Base-by-base conservation (phyloP, 2,797 vertebrate species). In the Myotis vivesi region DNA sequence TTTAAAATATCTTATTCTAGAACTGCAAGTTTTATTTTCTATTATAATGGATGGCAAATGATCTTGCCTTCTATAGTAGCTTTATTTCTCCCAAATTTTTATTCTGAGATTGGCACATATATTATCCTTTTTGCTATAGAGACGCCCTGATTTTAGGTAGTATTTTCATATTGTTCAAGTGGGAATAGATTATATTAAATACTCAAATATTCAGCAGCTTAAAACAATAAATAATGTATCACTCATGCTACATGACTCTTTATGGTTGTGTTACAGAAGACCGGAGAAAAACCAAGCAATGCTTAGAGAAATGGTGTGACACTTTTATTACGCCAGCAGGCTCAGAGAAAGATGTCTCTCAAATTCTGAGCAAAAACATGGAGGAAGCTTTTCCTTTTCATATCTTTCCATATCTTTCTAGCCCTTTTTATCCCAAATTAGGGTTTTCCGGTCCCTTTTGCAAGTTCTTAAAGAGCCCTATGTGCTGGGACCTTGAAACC, bases 231-330 rank as follows among this genome's bases (percentile, higher is more conserved):
- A 19, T 33, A 66, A 66, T 83, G 20, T 73, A 33, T 44, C 28
- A 17, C 0, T 76, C 11, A n/a, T 81, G 3, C 5, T 53, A 19
- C 8, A 11, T 25, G 6, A 9, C 0, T 8, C 2, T 23, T 19
- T 22, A 22, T n/a, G 2, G 4, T 36, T 44, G 44, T 44, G 44
- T 44, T 44, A 44, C 44, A 44, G 10, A 44, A 44, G 10, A 44
- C 10, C 10, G 10, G 44, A 44, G 44, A 10, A 44, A 44, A 44
- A 44, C 44, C 44, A 44, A 44, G 44, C 10, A 11, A 44, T 44
- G 10, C 44, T 44, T 44, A 44, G 44, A 44, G 44, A 44, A 44
- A 44, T 11, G 44, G 44, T 44, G 44, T 44, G 2, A 44, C 44
- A 44, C 44, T 44, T 44, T 44, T 11, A 44, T 44, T 44, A 44